These are phyloP conservation scores for Polydrusus cervinus DNA, from an alignment of 2,888 invertebrate species.

Conservation along the genomic window DNA sequence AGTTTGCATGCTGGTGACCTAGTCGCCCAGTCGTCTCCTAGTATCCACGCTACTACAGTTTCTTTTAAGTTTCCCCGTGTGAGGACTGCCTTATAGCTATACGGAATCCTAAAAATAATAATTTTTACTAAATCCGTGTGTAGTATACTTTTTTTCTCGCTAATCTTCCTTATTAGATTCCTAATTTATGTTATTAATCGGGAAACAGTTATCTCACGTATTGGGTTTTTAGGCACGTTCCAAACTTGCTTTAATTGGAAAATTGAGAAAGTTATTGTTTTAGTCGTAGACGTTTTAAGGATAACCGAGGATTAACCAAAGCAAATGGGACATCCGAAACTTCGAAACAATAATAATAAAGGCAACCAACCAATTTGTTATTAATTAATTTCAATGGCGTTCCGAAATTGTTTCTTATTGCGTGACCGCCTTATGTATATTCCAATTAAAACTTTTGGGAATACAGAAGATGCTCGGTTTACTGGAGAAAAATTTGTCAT, in stretches of 20 bases:
- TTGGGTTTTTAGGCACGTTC: conserved; percentile 20
- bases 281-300: conserved; percentile 27
- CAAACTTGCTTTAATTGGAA: conserved; percentile 24
- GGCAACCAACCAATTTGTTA: conserved; percentile 13
- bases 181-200: conserved; percentile 19
- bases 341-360: conserved; percentile 32
- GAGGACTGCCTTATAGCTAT: too few relatives aligned
- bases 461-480: not conserved
- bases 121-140: too few relatives aligned
- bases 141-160: not conserved
- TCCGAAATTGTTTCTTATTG: conserved; percentile 22
- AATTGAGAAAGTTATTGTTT: conserved; percentile 28
- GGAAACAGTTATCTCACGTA: conserved; percentile 1
- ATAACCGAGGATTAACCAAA: conserved; percentile 22
- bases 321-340: conserved; percentile 24
- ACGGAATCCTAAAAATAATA: too few relatives aligned
- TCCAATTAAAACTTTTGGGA: conserved; percentile 18
- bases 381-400: conserved; percentile 24
- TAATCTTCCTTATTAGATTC: not conserved
- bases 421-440: conserved; percentile 11
- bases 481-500: too few relatives aligned
- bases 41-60: too few relatives aligned
- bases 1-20: too few relatives aligned
- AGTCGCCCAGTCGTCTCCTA: too few relatives aligned
- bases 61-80: too few relatives aligned